Conservation (phyloP, 2,888 invertebrate genomes). For the Entomobrya multifasciata region DNA sequence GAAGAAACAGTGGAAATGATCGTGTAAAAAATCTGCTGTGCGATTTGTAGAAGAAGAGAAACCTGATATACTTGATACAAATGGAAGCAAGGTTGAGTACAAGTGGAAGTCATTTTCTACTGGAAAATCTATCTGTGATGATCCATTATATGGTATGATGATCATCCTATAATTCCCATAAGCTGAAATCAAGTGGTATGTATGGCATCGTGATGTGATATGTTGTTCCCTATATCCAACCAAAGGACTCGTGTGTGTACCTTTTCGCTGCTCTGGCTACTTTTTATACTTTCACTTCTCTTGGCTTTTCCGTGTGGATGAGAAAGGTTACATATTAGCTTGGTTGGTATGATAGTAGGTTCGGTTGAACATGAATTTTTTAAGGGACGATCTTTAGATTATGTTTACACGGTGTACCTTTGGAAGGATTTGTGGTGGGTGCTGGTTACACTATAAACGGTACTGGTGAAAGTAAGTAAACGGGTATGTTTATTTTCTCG, state of each 20-base stretch:
- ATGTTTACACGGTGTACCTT: neutral
- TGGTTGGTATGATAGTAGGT: neutral
- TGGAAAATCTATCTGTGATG: constrained; percentile 32
- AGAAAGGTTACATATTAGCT: constrained; percentile 14
- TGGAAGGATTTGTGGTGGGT: neutral
- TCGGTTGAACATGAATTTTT: constrained; percentile 19
- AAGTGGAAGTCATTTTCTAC: constrained; percentile 15
- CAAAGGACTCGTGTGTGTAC: too few species aligned
- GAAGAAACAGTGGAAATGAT: constrained; percentile 21
- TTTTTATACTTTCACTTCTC: neutral
- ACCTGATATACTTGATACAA: neutral
- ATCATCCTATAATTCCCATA: constrained; percentile 43
- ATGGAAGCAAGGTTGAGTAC: neutral
- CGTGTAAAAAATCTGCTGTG: constrained; percentile 14
- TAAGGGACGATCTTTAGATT: constrained; percentile 3
- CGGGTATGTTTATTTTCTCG: too few species aligned
- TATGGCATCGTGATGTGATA: neutral
- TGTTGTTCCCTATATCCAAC: too few species aligned
- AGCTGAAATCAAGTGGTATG: constrained; percentile 20
- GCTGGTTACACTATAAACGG: too few species aligned
- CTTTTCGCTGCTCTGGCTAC: neutral
- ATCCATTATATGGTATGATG: constrained; percentile 32
- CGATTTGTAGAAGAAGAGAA: constrained; percentile 20
- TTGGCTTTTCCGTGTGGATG: neutral
- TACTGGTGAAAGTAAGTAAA: too few species aligned